Base-by-base conservation (phyloP, 2,888 invertebrate species). In the Adelognathus sp. region DNA sequence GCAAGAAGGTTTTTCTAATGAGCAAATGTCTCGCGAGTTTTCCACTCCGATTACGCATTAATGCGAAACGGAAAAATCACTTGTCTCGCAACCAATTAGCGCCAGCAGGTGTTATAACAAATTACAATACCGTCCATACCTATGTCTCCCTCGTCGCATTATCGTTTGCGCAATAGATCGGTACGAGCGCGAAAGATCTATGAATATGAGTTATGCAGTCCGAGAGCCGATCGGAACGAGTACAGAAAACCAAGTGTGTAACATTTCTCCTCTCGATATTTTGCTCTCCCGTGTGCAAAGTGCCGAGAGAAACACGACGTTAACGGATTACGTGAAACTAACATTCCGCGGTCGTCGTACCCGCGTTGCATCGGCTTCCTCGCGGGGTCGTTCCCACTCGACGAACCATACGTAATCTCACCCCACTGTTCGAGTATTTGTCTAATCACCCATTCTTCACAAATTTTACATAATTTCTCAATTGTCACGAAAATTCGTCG, bases 261-360 rank as follows among this genome's bases (percentile, higher is more conserved):
- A 50, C 50, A 24, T 21, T 4, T 50, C 11, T 21, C n/a, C 18
- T 9, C n/a, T 5, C 14, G 7, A 16, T 33, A 31, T 56, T 21
- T 50, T 11, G 21, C 50, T 50, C 24, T 5, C 18, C 1, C 11
- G 0, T 7, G 46, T n/a, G 44, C 29, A 69, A 58, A 60, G 33
- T 50, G 58, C 39, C 11, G 16, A 24, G 56, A 56, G 63, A 16
- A 16, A 27, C 18, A 24, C 33, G 11, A 61, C 60, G 66, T 70
- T 33, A 46, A 66, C 41, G n/a, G 64, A 79, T 79, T 66, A 70
- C 74, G 70, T 70, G 71, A 79, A 75, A 46, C 36, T n/a, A 56
- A 58, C 50, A 58, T 74, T 78, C 75, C 66, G 74, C 74, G 79
- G 79, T 79, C 79, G 71, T 71, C 79, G 74, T 71, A 79, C 79